A percentile compares a stretch with the other conserved stretches of the same genome.
phyloP scores from a whole-genome alignment of 2,113 vertebrate species.

The Phrynocephalus versicolor region DNA sequence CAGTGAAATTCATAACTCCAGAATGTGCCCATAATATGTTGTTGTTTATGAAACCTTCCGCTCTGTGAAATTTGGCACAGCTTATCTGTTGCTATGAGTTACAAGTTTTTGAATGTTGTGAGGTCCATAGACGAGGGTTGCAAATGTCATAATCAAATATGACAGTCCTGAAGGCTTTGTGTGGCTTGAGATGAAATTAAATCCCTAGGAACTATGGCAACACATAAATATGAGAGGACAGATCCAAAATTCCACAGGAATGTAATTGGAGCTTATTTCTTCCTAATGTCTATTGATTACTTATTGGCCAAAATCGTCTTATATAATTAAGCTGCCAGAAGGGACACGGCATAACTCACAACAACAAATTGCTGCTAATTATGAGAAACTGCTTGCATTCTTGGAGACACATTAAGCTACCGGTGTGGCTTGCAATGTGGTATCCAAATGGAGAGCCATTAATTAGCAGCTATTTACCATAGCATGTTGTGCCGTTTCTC shows the following conservation, averaged over 20 bases:
- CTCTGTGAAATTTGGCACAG: neutral
- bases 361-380: no score
- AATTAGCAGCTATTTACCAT: no score
- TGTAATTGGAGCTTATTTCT: neutral
- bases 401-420: no score
- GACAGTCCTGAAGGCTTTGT: conserved; percentile 7
- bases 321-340: no score
- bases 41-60: conserved; percentile 17
- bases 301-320: neutral
- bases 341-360: no score
- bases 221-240: neutral
- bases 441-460: no score
- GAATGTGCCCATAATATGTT: neutral
- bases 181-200: neutral
- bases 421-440: no score
- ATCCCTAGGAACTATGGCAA: neutral
- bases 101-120: neutral
- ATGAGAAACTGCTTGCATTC: no score
- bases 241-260: neutral
- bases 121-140: conserved; percentile 1
- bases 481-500: no score
- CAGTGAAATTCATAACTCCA: neutral
- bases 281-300: neutral
- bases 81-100: conserved; percentile 25
- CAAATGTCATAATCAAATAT: conserved; percentile 17